phyloP scores from a whole-genome alignment of 2,888 invertebrate genomes.

The Cotesia congregata region DNA sequence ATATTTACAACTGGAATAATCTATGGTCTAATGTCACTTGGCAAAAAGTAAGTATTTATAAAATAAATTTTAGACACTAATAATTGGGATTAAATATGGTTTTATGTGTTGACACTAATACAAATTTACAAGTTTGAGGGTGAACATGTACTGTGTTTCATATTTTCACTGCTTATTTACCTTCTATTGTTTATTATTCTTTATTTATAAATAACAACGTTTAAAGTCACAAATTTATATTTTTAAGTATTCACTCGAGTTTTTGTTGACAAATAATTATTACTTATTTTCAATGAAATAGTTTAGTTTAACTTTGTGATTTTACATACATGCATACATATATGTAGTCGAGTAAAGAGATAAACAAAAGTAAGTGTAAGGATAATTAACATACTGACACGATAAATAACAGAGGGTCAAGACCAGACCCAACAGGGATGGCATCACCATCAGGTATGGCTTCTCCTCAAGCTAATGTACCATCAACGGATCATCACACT shows the following conservation, averaged over 20 bases:
- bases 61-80: slow-evolving; percentile 20
- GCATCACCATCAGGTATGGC: slow-evolving; percentile 76
- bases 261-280: slow-evolving; percentile 7
- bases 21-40: slow-evolving; percentile 95
- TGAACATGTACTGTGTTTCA: slow-evolving; percentile 8
- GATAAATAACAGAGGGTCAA: slow-evolving; percentile 79
- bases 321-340: not conserved
- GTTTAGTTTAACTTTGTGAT: not conserved
- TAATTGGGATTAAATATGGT: slow-evolving; percentile 16
- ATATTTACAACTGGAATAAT: slow-evolving; percentile 90
- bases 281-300: slow-evolving; percentile 30
- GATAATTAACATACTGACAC: slow-evolving; percentile 26
- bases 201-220: slow-evolving; percentile 19
- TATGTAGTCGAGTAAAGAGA: slow-evolving; percentile 31
- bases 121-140: slow-evolving; percentile 15
- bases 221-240: not conserved
- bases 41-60: slow-evolving; percentile 87
- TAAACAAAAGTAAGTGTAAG: slow-evolving; percentile 73
- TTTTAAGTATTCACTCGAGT: slow-evolving; percentile 20
- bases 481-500: slow-evolving; percentile 80
- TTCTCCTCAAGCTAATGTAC: slow-evolving; percentile 74
- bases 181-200: not conserved
- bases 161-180: slow-evolving; percentile 23
- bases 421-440: slow-evolving; percentile 86
- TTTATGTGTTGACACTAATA: not conserved